These are phyloP conservation scores for Selene dorsalis DNA, from an alignment of 2,797 vertebrate genomes.

Conservation along the genomic window DNA sequence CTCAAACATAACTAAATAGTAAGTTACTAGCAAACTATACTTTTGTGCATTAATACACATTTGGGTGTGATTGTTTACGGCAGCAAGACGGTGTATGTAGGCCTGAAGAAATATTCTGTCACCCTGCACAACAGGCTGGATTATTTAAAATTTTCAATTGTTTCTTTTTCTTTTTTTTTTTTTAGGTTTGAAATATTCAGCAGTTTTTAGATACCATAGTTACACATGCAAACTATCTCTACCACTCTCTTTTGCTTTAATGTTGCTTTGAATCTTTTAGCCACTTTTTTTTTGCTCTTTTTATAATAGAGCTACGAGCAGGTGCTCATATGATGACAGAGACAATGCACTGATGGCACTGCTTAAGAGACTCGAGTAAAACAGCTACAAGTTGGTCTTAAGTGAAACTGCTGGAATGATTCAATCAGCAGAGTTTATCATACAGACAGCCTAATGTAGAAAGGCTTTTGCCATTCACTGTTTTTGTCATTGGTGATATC, in stretches of 20 bases:
- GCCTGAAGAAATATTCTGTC: no score
- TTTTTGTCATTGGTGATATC: constrained; percentile 78
- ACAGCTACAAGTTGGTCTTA: constrained; percentile 58
- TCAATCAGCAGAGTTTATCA: constrained; percentile 73
- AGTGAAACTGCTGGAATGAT: constrained; percentile 69
- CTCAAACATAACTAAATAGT: background rate
- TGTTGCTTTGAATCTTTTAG: constrained; percentile 5
- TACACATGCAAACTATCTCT: background rate
- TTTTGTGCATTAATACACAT: background rate
- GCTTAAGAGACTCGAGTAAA: constrained; percentile 33
- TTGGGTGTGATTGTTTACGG: background rate
- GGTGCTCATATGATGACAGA: constrained; percentile 27
- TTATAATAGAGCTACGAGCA: constrained; percentile 13
- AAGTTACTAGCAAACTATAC: background rate
- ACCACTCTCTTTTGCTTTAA: background rate
- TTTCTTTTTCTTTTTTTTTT: background rate
- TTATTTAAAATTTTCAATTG: background rate
- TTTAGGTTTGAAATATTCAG: background rate
- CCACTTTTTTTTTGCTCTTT: background rate
- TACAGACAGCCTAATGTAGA: constrained; percentile 75
- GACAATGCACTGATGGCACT: constrained; percentile 30
- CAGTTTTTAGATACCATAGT: no score
- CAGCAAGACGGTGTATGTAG: background rate
- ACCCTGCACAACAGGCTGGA: background rate
- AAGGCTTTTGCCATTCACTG: constrained; percentile 73